Percentiles rank a stretch among this genome's conserved stretches.
phyloP scores from a whole-genome alignment of 2,113 vertebrate species.

The Eublepharis macularius region DNA sequence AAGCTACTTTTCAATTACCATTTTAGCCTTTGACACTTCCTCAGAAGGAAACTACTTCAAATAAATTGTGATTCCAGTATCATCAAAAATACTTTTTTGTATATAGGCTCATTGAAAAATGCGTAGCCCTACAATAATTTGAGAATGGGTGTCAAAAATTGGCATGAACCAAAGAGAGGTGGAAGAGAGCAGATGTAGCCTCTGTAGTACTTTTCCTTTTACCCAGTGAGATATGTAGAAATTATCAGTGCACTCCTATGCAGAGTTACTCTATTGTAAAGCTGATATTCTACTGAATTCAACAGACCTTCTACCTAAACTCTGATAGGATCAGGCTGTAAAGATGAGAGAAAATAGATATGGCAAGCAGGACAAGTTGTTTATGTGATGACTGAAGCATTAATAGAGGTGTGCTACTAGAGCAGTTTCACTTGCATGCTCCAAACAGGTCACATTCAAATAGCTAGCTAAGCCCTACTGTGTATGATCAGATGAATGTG shows the following conservation, averaged over 20 bases:
- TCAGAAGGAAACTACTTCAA: neutral
- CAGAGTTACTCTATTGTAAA: no score
- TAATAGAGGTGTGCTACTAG: no score
- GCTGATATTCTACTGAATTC: neutral
- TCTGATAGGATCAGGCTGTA: neutral
- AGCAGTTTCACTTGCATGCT: no score
- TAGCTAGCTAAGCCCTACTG: no score
- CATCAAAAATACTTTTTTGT: neutral
- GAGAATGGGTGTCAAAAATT: neutral
- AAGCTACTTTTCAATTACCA: neutral
- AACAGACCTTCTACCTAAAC: neutral
- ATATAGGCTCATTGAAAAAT: neutral
- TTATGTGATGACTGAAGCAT: no score
- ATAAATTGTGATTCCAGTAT: neutral
- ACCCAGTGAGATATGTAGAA: no score
- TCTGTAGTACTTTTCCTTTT: no score
- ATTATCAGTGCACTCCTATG: no score
- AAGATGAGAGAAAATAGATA: neutral
- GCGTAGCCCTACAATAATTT: neutral
- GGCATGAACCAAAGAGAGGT: neutral
- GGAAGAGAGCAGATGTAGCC: no score
- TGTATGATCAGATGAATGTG: no score
- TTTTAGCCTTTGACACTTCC: neutral
- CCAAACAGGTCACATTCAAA: no score
- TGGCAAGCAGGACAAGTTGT: no score